phyloP scores from a whole-genome alignment of 2,113 vertebrate species.

The Reinhardtius hippoglossoides region DNA sequence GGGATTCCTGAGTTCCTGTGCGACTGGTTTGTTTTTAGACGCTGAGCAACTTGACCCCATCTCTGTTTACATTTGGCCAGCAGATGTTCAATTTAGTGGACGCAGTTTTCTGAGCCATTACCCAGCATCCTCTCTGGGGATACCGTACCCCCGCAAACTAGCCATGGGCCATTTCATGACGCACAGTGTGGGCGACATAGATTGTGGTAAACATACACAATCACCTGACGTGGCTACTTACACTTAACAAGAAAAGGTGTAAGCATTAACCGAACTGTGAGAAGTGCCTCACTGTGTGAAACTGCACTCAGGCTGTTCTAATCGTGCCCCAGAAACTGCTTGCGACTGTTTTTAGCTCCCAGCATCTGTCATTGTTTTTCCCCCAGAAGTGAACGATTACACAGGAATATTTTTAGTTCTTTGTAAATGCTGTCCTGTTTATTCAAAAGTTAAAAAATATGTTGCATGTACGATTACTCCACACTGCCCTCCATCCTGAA shows the following conservation, averaged over 20 bases:
- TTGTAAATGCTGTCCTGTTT: constrained; percentile 47
- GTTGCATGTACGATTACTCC: constrained; percentile 14
- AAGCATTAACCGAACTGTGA: constrained; percentile 43
- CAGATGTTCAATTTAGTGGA: constrained; percentile 61
- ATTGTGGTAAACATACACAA: constrained; percentile 10
- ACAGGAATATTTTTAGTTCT: constrained; percentile 38
- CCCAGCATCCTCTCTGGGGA: constrained; percentile 53
- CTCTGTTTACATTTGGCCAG: constrained; percentile 62
- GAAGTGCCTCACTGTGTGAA: constrained; percentile 46
- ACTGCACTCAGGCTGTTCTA: constrained; percentile 41
- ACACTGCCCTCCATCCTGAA: constrained; percentile 10
- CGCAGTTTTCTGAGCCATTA: constrained; percentile 65
- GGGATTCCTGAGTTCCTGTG: constrained; percentile 47
- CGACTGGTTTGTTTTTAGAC: constrained; percentile 63
- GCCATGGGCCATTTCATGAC: constrained; percentile 50
- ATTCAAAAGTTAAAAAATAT: constrained; percentile 29
- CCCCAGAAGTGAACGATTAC: constrained; percentile 35
- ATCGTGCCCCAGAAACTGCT: constrained; percentile 63
- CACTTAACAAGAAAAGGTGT: constrained; percentile 38
- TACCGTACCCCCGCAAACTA: constrained; percentile 44
- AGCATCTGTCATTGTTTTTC: constrained; percentile 43
- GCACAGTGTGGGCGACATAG: constrained; percentile 36
- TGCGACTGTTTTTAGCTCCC: constrained; percentile 51
- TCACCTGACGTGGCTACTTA: constrained; percentile 16
- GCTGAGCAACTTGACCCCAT: constrained; percentile 57